These are phyloP conservation scores for Cichladusa arquata DNA, from an alignment of 2,113 vertebrate species.

Conservation along the genomic window DNA sequence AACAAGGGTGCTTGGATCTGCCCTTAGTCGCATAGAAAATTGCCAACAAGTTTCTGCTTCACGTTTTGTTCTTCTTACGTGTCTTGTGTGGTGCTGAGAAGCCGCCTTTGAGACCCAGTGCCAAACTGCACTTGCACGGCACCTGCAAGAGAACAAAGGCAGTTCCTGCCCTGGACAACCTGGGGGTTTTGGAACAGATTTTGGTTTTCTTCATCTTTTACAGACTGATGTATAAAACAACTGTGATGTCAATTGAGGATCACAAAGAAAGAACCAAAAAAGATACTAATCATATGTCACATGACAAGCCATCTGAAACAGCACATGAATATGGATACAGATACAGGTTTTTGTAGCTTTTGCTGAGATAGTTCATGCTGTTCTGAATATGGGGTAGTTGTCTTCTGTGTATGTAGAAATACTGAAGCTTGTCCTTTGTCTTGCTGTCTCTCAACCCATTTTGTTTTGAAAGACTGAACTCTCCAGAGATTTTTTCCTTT, in stretches of 20 bases:
- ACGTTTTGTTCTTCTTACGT: background rate
- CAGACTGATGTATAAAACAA: accelerated
- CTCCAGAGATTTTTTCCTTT: background rate
- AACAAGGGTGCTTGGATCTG: background rate
- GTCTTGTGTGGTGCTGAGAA: background rate
- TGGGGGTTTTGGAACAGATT: background rate
- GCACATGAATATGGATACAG: accelerated
- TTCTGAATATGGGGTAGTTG: background rate
- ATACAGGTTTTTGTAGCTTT: background rate
- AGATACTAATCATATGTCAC: accelerated
- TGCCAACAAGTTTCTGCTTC: background rate
- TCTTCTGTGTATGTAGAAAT: background rate
- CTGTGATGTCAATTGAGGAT: background rate
- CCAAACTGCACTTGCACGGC: background rate
- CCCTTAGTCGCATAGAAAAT: background rate
- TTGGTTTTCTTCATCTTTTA: background rate
- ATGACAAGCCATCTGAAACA: background rate
- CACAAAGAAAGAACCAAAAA: background rate
- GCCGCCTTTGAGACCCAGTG: background rate
- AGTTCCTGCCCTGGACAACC: background rate
- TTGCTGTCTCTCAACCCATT: background rate
- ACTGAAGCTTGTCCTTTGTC: background rate
- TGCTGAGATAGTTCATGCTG: background rate
- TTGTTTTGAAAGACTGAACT: background rate
- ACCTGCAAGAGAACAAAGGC: background rate